Evolutionary conservation across 2,888 invertebrate species (phyloP).

Genomic region (Acleris sparsana): DNA sequence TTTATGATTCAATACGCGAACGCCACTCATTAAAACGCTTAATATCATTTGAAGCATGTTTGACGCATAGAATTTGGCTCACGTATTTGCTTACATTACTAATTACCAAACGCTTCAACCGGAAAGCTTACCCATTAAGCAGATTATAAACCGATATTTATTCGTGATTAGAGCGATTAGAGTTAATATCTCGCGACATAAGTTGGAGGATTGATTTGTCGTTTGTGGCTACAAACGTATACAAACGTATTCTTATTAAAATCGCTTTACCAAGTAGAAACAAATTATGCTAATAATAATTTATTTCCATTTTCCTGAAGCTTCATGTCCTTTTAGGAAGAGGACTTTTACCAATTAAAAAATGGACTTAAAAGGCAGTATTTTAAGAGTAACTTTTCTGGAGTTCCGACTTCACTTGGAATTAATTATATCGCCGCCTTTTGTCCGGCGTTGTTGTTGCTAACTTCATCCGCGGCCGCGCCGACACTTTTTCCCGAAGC

Average conservation of each 20-base stretch:
- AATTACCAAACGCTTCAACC: conserved; percentile 23
- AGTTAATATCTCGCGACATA: background rate
- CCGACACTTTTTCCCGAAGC: conserved; percentile 46
- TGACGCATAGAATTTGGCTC: conserved; percentile 43
- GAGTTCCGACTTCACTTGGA: conserved; percentile 18
- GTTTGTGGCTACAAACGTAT: background rate
- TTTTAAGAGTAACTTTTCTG: conserved; percentile 18
- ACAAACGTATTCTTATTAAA: background rate
- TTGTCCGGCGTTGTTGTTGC: conserved; percentile 29
- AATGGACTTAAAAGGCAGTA: conserved; percentile 11
- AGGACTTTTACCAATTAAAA: conserved; percentile 14
- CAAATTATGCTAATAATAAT: conserved; percentile 1
- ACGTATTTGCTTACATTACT: conserved; percentile 29
- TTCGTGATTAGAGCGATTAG: too few species aligned
- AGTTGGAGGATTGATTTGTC: conserved; percentile 3
- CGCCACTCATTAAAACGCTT: conserved; percentile 56
- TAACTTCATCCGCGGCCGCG: conserved; percentile 30
- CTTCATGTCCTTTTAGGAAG: background rate
- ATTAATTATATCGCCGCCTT: conserved; percentile 34
- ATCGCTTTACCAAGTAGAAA: background rate
- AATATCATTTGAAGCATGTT: conserved; percentile 43
- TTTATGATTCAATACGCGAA: conserved; percentile 56
- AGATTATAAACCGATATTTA: conserved; percentile 18
- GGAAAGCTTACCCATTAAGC: conserved; percentile 18
- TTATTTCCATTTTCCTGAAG: background rate